phyloP scores from a whole-genome alignment of 2,113 vertebrate species.

The Elgaria multicarinata region DNA sequence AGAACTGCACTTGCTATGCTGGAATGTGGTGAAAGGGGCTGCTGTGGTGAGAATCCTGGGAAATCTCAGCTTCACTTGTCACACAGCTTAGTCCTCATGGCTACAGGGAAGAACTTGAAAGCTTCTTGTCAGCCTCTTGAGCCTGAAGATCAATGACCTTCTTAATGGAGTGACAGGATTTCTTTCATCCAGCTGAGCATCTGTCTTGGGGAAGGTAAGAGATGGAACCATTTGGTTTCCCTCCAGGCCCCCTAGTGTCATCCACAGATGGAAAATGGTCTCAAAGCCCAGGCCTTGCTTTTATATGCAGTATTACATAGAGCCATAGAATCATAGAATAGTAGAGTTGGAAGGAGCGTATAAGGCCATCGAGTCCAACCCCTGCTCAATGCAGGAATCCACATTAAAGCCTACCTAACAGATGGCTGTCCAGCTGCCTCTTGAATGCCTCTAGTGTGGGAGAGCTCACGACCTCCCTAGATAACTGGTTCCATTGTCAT shows the following conservation, averaged over 20 bases:
- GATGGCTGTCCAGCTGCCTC: too few species aligned
- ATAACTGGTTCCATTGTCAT: too few species aligned
- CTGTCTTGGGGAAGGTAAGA: not conserved
- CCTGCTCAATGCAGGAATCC: too few species aligned
- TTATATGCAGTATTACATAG: not conserved
- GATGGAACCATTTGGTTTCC: not conserved
- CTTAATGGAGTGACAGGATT: not conserved
- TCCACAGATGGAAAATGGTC: not conserved
- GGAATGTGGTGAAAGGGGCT: not conserved
- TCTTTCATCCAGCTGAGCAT: not conserved
- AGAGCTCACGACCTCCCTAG: too few species aligned
- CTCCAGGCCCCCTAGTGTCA: not conserved
- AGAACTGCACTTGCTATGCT: not conserved
- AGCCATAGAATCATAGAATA: too few species aligned
- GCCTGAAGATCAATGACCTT: not conserved
- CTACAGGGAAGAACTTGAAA: not conserved
- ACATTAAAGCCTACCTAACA: too few species aligned
- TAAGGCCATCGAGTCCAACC: too few species aligned
- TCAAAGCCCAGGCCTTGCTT: too few species aligned
- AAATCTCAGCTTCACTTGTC: not conserved
- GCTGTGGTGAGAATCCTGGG: not conserved
- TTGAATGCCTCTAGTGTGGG: too few species aligned
- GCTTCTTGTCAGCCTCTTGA: not conserved
- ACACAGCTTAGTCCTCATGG: not conserved
- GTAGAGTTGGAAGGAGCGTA: too few species aligned